phyloP scores from a whole-genome alignment of 1,140 invertebrate genomes.

The Lordiphosa collinella region DNA sequence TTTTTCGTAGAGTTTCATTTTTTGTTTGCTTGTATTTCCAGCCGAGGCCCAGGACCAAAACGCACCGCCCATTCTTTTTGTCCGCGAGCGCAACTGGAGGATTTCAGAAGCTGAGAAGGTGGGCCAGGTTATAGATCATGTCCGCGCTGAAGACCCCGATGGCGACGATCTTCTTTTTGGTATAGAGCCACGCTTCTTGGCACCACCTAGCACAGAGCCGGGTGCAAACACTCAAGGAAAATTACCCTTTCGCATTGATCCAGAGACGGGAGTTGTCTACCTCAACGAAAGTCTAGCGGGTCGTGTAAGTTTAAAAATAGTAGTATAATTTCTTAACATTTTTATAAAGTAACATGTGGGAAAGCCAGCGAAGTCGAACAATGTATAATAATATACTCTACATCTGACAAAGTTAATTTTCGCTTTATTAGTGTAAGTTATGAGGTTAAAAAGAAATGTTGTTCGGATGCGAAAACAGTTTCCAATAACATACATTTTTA shows the following conservation, averaged over 20 bases:
- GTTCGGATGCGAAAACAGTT: too few species aligned
- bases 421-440: too few species aligned
- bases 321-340: too few species aligned
- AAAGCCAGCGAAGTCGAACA: too few species aligned
- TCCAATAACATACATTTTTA: too few species aligned
- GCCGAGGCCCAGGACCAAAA: constrained; percentile 66
- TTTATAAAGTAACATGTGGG: too few species aligned
- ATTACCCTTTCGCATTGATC: constrained; percentile 86
- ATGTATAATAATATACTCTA: too few species aligned
- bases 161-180: constrained; percentile 83
- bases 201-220: constrained; percentile 35
- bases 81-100: constrained; percentile 84
- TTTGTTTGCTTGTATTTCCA: constrained; percentile 23
- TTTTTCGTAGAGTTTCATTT: neutral
- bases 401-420: too few species aligned
- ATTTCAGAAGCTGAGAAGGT: constrained; percentile 84
- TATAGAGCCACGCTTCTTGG: constrained; percentile 81
- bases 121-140: constrained; percentile 83
- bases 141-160: constrained; percentile 83
- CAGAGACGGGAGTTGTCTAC: constrained; percentile 84
- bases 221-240: constrained; percentile 28
- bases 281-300: constrained; percentile 85
- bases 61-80: constrained; percentile 80
- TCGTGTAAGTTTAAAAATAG: constrained; percentile 81
- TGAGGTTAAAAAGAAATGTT: too few species aligned